phyloP scores from a whole-genome alignment of 2,797 vertebrate genomes.

The Salarias fasciatus region DNA sequence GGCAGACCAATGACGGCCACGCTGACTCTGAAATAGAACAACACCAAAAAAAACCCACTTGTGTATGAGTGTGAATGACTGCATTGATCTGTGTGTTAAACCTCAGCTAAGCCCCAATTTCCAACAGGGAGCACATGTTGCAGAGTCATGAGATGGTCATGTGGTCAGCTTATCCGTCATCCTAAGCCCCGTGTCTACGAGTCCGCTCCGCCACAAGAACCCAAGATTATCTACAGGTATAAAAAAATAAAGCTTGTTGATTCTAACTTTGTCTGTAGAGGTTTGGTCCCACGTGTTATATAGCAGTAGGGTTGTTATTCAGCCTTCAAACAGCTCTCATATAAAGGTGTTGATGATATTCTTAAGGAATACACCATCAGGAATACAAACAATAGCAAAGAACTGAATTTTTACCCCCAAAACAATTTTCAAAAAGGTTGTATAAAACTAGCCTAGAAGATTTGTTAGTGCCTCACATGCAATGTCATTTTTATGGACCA shows the following conservation, averaged over 20 bases:
- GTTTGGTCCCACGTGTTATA: constrained; percentile 73
- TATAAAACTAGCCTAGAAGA: constrained; percentile 70
- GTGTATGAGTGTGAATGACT: constrained; percentile 27
- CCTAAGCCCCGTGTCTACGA: constrained; percentile 19
- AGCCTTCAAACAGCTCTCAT: constrained; percentile 48
- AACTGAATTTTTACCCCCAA: constrained; percentile 44
- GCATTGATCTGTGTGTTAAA: constrained; percentile 39
- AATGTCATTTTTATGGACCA: constrained; percentile 65
- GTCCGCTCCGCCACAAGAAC: constrained; percentile 31
- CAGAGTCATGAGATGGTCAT: constrained; percentile 68
- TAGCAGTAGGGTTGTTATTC: constrained; percentile 42
- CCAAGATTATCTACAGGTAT: constrained; percentile 47
- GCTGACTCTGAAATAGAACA: constrained; percentile 10
- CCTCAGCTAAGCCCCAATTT: constrained; percentile 22
- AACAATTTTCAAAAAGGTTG: constrained; percentile 59
- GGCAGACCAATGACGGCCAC: constrained; percentile 19
- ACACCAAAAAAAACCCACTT: no score
- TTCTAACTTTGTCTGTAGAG: constrained; percentile 51
- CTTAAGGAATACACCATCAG: constrained; percentile 45
- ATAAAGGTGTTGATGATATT: constrained; percentile 64
- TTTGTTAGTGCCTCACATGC: constrained; percentile 75
- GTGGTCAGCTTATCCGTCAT: constrained; percentile 47
- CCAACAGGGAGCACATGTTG: constrained; percentile 47
- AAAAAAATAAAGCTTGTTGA: constrained; percentile 69
- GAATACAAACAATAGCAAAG: constrained; percentile 70